phyloP scores from a whole-genome alignment of 2,797 vertebrate species.

The Protonibea diacanthus region DNA sequence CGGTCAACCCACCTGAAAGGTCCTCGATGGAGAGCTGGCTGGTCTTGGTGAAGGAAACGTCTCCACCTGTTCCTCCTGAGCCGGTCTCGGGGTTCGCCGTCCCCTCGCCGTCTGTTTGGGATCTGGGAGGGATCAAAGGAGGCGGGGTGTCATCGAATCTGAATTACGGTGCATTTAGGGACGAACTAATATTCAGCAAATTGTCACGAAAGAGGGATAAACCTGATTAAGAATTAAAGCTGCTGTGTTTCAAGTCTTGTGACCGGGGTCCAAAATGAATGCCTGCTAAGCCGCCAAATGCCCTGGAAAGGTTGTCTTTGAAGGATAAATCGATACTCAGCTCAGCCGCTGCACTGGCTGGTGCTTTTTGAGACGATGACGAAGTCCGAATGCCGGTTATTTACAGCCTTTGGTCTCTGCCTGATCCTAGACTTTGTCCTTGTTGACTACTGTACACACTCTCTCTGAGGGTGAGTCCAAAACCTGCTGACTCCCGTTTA shows the following conservation, averaged over 20 bases:
- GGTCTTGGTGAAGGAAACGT: constrained; percentile 90
- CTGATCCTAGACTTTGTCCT: constrained; percentile 70
- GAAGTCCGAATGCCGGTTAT: constrained; percentile 24
- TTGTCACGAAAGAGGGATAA: constrained; percentile 69
- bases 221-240: constrained; percentile 71
- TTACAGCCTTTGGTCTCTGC: constrained; percentile 53
- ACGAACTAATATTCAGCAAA: constrained; percentile 61
- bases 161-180: constrained; percentile 61
- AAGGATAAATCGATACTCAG: constrained; percentile 66
- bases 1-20: constrained; percentile 86
- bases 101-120: constrained; percentile 93
- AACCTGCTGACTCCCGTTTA: constrained; percentile 16
- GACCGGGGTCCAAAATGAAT: constrained; percentile 60
- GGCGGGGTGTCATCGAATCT: constrained; percentile 36
- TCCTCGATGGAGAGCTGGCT: constrained; percentile 91
- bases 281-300: constrained; percentile 56
- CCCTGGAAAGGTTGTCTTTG: constrained; percentile 57
- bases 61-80: constrained; percentile 85
- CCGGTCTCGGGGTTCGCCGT: constrained; percentile 84
- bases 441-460: constrained; percentile 33
- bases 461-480: constrained; percentile 12
- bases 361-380: constrained; percentile 39
- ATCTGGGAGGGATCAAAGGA: constrained; percentile 82
- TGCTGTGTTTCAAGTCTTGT: constrained; percentile 71
- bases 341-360: constrained; percentile 18